phyloP scores from a whole-genome alignment of 2,797 vertebrate genomes.

The Neomorphus geoffroyi region DNA sequence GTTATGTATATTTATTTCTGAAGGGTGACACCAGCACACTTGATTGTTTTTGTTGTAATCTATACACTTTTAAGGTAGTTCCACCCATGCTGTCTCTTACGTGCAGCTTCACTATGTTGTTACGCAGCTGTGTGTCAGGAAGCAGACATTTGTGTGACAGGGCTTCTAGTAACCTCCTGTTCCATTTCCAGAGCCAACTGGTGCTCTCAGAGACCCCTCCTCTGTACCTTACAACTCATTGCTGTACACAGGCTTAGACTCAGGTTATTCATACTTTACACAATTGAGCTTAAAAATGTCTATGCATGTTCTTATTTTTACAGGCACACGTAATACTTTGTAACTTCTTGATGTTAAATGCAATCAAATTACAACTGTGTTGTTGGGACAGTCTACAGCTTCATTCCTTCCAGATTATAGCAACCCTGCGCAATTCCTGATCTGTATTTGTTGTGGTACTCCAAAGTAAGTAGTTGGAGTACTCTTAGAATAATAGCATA shows the following conservation, averaged over 20 bases:
- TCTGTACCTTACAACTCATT: background rate
- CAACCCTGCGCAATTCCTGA: background rate
- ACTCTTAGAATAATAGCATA: background rate
- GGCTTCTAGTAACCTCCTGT: background rate
- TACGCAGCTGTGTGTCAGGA: background rate
- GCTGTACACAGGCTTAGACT: background rate
- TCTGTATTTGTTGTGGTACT: background rate
- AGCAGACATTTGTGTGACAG: background rate
- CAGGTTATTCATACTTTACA: background rate
- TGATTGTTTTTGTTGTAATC: background rate
- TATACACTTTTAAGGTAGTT: background rate
- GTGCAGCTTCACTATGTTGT: background rate
- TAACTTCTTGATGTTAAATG: background rate
- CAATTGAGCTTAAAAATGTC: background rate
- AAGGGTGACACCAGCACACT: background rate
- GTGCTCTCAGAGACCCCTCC: background rate
- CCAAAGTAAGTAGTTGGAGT: background rate
- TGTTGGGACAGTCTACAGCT: background rate
- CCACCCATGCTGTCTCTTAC: background rate
- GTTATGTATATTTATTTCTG: background rate
- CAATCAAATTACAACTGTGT: background rate
- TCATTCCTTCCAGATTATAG: background rate
- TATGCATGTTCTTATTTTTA: background rate
- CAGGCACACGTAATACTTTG: accelerated
- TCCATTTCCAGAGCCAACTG: background rate